These are phyloP conservation scores for Platycheirus rosarum DNA, from an alignment of 2,888 invertebrate species.

Conservation along the genomic window DNA sequence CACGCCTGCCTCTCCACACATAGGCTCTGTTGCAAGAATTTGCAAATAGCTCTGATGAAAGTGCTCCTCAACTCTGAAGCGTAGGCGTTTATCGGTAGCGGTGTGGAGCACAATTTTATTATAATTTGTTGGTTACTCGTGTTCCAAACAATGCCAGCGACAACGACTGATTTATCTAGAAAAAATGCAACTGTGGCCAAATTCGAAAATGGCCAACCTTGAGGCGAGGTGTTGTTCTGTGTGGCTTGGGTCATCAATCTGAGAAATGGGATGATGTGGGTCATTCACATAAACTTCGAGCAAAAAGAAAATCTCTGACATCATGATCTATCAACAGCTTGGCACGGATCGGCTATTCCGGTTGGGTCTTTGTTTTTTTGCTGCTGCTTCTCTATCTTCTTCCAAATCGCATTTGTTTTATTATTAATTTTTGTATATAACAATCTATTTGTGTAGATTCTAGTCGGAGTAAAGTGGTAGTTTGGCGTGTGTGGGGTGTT, in stretches of 20 bases:
- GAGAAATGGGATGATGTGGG: conserved; percentile 20
- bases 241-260: neutral
- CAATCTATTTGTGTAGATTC: neutral
- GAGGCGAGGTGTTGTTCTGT: neutral
- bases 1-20: neutral
- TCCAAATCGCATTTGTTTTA: conserved; percentile 1
- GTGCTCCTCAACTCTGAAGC: neutral
- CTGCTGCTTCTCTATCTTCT: neutral
- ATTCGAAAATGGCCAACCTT: conserved; percentile 5
- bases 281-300: conserved; percentile 44
- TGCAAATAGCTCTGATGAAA: neutral
- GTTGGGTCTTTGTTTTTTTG: conserved; percentile 34
- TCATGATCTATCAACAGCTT: conserved; percentile 35
- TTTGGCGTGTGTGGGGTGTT: neutral
- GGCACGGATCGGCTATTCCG: conserved; percentile 15
- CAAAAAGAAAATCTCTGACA: conserved; percentile 50
- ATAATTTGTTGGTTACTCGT: conserved; percentile 8
- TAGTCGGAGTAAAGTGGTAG: neutral
- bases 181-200: neutral
- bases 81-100: neutral
- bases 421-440: conserved; percentile 11
- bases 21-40: neutral
- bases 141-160: conserved; percentile 5
- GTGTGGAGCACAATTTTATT: neutral
- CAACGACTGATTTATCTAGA: neutral